Evolutionary conservation across 2,797 vertebrate genomes (phyloP).

Genomic region (Lepilemur ruficaudatus): DNA sequence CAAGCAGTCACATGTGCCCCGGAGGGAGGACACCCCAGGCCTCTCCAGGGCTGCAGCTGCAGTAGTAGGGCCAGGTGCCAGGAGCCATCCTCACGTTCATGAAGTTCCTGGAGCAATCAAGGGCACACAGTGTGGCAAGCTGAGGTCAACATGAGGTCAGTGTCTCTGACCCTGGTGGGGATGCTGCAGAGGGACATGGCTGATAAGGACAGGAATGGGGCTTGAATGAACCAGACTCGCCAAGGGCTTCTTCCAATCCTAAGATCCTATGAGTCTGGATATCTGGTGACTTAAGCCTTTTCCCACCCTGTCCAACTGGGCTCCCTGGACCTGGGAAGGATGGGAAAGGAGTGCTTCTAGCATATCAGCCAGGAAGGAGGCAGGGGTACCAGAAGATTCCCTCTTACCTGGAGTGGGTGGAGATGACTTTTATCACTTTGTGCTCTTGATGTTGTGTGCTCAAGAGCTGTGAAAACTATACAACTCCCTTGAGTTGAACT

Average conservation of each 20-base stretch:
- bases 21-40: background rate
- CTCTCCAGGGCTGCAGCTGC: background rate
- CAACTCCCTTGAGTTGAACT: background rate
- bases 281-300: background rate
- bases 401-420: background rate
- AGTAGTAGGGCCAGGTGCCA: background rate
- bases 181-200: background rate
- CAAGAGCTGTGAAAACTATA: background rate
- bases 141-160: background rate
- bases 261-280: background rate
- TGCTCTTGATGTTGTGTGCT: background rate
- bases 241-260: background rate
- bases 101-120: background rate
- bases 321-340: background rate
- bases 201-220: background rate
- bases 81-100: background rate
- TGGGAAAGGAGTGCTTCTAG: background rate
- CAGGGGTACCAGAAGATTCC: background rate
- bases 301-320: rapidly evolving
- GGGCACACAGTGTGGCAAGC: background rate
- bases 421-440: background rate
- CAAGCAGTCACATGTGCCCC: background rate
- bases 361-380: background rate
- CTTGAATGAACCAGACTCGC: background rate
- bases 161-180: background rate